These are phyloP conservation scores for Schizopygopsis pylzovi DNA, from an alignment of 2,797 vertebrate species.

Conservation along the genomic window DNA sequence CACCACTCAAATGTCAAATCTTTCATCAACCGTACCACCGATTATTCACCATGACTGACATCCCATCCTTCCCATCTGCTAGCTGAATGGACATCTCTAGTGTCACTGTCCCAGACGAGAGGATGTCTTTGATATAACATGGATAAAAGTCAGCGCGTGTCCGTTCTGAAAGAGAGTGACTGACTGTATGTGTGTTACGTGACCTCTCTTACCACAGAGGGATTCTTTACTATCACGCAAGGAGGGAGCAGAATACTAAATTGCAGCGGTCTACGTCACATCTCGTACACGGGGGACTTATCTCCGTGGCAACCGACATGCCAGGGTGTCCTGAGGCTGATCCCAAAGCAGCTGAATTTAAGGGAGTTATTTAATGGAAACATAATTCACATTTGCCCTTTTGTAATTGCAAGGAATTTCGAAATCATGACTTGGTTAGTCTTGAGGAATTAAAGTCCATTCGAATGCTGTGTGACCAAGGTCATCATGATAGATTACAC, in stretches of 20 bases:
- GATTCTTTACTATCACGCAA: constrained; percentile 30
- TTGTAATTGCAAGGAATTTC: neutral
- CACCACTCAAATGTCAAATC: constrained; percentile 64
- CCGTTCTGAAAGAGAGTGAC: constrained; percentile 44
- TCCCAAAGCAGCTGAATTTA: constrained; percentile 62
- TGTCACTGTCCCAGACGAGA: constrained; percentile 56
- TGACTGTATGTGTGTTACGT: constrained; percentile 51
- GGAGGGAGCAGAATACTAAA: constrained; percentile 61
- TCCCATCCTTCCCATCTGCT: constrained; percentile 65
- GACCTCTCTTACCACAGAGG: constrained; percentile 19
- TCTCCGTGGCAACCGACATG: constrained; percentile 73
- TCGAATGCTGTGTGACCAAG: neutral
- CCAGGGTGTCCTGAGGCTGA: constrained; percentile 57
- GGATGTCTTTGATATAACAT: constrained; percentile 67
- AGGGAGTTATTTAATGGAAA: constrained; percentile 63
- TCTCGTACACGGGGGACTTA: constrained; percentile 67
- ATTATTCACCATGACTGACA: constrained; percentile 69
- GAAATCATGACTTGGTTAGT: neutral
- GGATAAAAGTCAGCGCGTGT: constrained; percentile 55
- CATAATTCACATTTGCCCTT: neutral
- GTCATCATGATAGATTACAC: neutral
- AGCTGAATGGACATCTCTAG: constrained; percentile 62
- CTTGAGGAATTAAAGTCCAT: neutral
- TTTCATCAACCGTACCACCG: constrained; percentile 49
- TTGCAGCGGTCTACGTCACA: constrained; percentile 68